A percentile compares a stretch with the other conserved stretches of the same genome.
These are phyloP conservation scores for Plestiodon gilberti DNA, from an alignment of 2,113 vertebrate genomes.

Conservation along the genomic window DNA sequence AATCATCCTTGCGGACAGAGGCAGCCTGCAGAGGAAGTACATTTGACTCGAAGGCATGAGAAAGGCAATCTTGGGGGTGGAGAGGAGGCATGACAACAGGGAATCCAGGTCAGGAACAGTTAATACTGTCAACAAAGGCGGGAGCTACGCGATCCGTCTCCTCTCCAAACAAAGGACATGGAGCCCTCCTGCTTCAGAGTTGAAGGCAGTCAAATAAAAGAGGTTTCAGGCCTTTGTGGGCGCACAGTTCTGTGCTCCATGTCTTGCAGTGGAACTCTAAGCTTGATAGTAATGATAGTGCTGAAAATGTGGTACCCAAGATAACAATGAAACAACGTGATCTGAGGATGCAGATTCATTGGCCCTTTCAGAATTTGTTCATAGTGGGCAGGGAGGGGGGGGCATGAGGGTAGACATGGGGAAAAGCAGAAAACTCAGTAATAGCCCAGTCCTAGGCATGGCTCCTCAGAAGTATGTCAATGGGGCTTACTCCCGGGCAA, in stretches of 20 bases:
- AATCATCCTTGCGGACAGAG: background rate
- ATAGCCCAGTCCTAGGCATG: too few species aligned
- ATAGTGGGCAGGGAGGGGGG: background rate
- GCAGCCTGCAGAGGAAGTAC: background rate
- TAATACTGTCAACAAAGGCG: background rate
- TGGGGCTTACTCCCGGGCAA: too few species aligned
- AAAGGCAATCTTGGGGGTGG: background rate
- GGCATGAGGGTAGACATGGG: too few species aligned
- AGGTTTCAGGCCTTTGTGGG: background rate
- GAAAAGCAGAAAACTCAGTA: background rate
- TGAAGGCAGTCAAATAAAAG: background rate
- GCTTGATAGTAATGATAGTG: background rate
- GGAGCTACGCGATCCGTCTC: too few species aligned
- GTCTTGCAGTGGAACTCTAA: background rate
- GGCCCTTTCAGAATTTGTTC: background rate
- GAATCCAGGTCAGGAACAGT: constrained; percentile 9
- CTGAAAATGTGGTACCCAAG: background rate
- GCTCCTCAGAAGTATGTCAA: too few species aligned
- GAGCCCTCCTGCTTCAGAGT: background rate
- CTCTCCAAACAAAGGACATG: background rate
- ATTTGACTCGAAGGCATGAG: background rate
- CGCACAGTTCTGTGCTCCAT: background rate
- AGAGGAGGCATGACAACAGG: background rate
- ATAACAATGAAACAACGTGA: background rate
- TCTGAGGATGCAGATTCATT: background rate